These are phyloP conservation scores for Euwallacea fornicatus DNA, from an alignment of 1,140 invertebrate species.

Conservation along the genomic window DNA sequence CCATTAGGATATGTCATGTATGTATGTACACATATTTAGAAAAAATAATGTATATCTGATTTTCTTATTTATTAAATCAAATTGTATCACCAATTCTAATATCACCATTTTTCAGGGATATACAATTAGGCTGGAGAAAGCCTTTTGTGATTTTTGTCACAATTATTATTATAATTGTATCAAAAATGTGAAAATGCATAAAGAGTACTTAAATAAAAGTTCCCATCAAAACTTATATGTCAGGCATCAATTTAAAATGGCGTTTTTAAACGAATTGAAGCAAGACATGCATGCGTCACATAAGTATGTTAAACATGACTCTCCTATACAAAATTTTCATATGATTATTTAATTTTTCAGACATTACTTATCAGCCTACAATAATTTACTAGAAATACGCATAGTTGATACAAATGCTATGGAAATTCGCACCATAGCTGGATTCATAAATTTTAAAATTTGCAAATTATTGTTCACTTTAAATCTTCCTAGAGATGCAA, in stretches of 20 bases:
- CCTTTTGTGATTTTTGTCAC: conserved; percentile 90
- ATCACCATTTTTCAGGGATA: conserved; percentile 57
- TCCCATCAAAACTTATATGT: conserved; percentile 91
- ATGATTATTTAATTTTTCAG: conserved; percentile 57
- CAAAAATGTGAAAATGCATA: conserved; percentile 83
- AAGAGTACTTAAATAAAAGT: conserved; percentile 89
- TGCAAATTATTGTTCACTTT: conserved; percentile 86
- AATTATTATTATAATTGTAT: conserved; percentile 90
- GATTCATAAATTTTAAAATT: conserved; percentile 94
- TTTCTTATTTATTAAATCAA: too few relatives aligned
- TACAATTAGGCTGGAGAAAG: conserved; percentile 79
- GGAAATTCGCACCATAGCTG: conserved; percentile 93
- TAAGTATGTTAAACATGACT: conserved; percentile 65
- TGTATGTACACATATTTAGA: too few relatives aligned
- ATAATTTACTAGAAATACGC: conserved; percentile 81
- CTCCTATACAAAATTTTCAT: background rate
- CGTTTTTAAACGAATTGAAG: conserved; percentile 92
- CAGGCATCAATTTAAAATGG: conserved; percentile 96
- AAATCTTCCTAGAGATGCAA: conserved; percentile 88
- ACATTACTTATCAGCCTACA: conserved; percentile 92
- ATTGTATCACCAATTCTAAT: too few relatives aligned
- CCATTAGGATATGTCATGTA: too few relatives aligned
- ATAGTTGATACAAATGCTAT: conserved; percentile 87
- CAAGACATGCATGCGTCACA: conserved; percentile 86
- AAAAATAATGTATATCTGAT: too few relatives aligned